Base-by-base conservation (phyloP, 2,888 invertebrate genomes). In the Leptinotarsa rubiginosa region DNA sequence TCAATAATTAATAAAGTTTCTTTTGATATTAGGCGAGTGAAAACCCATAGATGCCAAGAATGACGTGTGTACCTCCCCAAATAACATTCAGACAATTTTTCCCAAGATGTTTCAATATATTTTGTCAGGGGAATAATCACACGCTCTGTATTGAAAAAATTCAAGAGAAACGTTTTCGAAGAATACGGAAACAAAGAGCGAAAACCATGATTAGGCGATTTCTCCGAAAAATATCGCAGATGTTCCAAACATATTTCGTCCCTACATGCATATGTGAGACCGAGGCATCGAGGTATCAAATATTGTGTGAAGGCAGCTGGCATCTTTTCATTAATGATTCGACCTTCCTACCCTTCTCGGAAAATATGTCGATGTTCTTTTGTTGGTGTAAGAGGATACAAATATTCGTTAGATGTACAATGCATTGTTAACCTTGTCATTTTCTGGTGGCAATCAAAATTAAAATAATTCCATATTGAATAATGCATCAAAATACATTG, bases 171-270 rank as follows among this genome's bases (percentile, higher is more conserved):
- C 3, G 13, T 22, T 56, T 56, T 56, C 56, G 22, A 22, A 22
- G 22, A 22, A 13, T 20, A 56, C 15, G 56, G 22, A 22, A 56
- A 56, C 56, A 56, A 56, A 22, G 56, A 56, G 12, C 22, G 22
- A 22, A 56, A 7, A n/a, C n/a, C 56, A 20, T 56, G 56, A 56
- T 56, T 56, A 56, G 56, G 15, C 56, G 22, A 10, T 56, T 56
- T 56, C 56, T 56, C 22, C 22, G 56, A 56, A 56, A 56, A 56
- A 15, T 4, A 56, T 56, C 56, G 56, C 56, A 56, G 56, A 56
- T 56, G 56, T 56, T 56, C 22, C 20, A 52, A 52, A 52, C 52
- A 52, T 18, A 52, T 52, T 52, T 52, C 18, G 18, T 22, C 25
- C 22, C 56, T 56, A 25, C 22, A 56, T 56, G 25, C 22, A 22